Base-by-base conservation (phyloP, 53 echinoderm and acorn worm genomes). In the Temnopleurus reevesii region DNA sequence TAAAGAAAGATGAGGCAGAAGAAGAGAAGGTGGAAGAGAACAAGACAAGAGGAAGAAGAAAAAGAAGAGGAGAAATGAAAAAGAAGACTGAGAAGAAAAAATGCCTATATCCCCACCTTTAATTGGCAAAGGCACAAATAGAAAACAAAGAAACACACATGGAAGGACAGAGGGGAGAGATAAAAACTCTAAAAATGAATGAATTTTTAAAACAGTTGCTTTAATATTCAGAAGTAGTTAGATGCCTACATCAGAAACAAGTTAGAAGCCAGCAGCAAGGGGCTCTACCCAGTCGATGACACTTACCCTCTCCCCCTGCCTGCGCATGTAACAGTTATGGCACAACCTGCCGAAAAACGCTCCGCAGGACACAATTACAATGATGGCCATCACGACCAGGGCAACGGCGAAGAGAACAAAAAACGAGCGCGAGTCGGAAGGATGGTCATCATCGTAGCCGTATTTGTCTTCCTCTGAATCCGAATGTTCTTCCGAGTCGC, bases 331-430 rank as follows among this genome's bases (percentile, higher is more conserved):
- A 13, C 59, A 36, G 46, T 45, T 59, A 29, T 5, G 13, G 29
- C 8, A 12, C 34, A 60, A 10, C 45, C 29, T 24, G 59, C 46
- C 60, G 10, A 85, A 0, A 18, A 85, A 85, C 36, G 60, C 4
- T 13, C 46, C 85, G 18, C 59, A 85, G 59, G 85, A 45, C 8
- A 85, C 8, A 23, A 85, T 33, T 25, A 85, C 13, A 36, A 85
- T 46, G 26, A 60, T 6, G 19, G 35, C 28, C 60, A 85, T 59
- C n/a, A 60, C 0, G 1, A 60, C 30, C 43, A 85, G 61, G 44
- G 61, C 27, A 12, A 85, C 9, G 0, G 45, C 85, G 60, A 85
- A 85, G 17, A 85, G 41, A 4, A 60, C 45, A 25, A 85, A 23
- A 59, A 85, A 85, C 25, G 45, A 27, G 13, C 41, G 43, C 21